Percentiles rank a stretch among this genome's conserved stretches.
These are phyloP conservation scores for Lophura nycthemera DNA, from an alignment of 2,113 vertebrate species.

Conservation along the genomic window DNA sequence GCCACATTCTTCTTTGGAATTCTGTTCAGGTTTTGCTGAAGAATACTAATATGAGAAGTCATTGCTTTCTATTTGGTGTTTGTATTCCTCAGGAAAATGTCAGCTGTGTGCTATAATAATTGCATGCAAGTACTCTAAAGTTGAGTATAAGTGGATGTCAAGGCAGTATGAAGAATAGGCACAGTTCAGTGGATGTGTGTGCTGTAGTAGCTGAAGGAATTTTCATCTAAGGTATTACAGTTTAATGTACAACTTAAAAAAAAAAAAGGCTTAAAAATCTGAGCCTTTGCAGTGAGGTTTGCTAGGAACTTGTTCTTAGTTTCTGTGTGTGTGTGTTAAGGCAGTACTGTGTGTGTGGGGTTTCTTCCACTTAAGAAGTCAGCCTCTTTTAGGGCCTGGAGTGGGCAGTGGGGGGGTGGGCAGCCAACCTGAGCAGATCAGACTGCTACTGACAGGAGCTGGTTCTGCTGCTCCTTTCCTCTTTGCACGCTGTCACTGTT, in stretches of 20 bases:
- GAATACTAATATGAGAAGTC: not conserved
- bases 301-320: not conserved
- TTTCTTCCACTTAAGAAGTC: not conserved
- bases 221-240: not conserved
- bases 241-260: not conserved
- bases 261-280: not conserved
- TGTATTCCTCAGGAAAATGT: not conserved
- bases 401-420: not conserved
- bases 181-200: not conserved
- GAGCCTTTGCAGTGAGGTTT: not conserved
- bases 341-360: not conserved
- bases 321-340: too few relatives aligned
- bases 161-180: not conserved
- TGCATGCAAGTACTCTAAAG: not conserved
- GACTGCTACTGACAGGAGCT: not conserved
- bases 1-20: not conserved
- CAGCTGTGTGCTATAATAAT: not conserved
- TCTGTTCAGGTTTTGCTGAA: not conserved
- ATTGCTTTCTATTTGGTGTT: not conserved
- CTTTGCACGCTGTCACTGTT: rapidly evolving
- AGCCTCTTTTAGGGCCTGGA: not conserved
- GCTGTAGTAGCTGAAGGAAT: not conserved
- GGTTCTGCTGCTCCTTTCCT: not conserved
- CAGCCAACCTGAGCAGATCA: not conserved
- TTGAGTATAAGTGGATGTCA: not conserved